Percentiles rank a stretch among this genome's conserved stretches.
Evolutionary conservation across 2,113 vertebrate species (phyloP).

Genomic region (Brachypodius melanocephalos): DNA sequence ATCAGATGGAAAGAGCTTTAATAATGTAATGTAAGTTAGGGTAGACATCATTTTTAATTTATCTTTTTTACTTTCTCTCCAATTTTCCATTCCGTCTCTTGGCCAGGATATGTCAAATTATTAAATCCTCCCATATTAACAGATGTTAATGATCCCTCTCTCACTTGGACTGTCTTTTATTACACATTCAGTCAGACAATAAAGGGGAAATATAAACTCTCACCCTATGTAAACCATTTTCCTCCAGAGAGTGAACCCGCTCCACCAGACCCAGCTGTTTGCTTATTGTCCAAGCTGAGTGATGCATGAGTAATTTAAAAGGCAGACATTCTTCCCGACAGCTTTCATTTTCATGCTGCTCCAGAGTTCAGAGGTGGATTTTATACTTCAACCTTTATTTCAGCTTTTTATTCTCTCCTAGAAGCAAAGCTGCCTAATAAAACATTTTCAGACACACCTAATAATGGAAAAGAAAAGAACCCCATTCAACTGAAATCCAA

Average conservation of each 20-base stretch:
- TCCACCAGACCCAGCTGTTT: slow-evolving; percentile 5
- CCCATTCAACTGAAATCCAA: neutral
- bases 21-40: slow-evolving; percentile 49
- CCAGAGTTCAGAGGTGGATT: neutral
- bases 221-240: neutral
- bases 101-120: neutral
- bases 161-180: slow-evolving; percentile 15
- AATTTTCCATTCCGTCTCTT: neutral
- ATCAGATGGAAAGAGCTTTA: slow-evolving; percentile 50
- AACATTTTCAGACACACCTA: neutral
- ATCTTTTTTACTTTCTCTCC: neutral
- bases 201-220: slow-evolving; percentile 19
- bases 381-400: slow-evolving; percentile 3
- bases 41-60: slow-evolving; percentile 45
- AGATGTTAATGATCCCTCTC: slow-evolving; percentile 25
- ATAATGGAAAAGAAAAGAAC: neutral
- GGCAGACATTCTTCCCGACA: neutral
- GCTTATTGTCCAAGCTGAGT: neutral
- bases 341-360: slow-evolving; percentile 6
- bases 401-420: neutral
- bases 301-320: slow-evolving; percentile 30
- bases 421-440: neutral
- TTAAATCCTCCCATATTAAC: slow-evolving; percentile 31
- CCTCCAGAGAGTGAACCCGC: neutral
- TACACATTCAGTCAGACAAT: neutral